Evolutionary conservation across 2,113 vertebrate species (phyloP).

Genomic region (Hippocampus zosterae): DNA sequence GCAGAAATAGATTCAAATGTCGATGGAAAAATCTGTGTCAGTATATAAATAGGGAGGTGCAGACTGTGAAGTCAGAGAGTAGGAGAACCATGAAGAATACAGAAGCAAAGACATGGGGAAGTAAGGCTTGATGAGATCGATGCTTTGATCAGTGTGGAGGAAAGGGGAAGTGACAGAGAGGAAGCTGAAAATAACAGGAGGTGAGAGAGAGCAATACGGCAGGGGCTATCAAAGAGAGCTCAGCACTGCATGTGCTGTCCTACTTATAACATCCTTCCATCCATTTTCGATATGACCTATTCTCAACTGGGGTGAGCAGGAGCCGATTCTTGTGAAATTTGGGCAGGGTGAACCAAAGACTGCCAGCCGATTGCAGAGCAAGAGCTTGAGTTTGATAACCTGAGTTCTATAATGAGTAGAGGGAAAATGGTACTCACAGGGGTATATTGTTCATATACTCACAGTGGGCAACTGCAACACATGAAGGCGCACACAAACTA

Average conservation of each 20-base stretch:
- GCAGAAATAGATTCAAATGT: neutral
- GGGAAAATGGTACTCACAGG: constrained; percentile 31
- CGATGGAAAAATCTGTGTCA: neutral
- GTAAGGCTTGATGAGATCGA: constrained; percentile 4
- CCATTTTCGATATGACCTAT: no score
- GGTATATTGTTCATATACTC: constrained; percentile 34
- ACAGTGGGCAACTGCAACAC: neutral
- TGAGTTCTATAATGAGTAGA: constrained; percentile 32
- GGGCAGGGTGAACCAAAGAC: no score
- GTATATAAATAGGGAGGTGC: neutral
- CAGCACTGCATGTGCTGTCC: constrained; percentile 33
- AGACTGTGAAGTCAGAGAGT: neutral
- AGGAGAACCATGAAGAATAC: neutral
- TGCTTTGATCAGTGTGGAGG: neutral
- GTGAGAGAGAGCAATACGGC: constrained; percentile 1
- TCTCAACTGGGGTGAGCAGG: no score
- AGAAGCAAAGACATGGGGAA: neutral
- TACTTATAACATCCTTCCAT: no score
- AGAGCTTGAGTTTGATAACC: neutral
- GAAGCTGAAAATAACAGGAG: constrained; percentile 4
- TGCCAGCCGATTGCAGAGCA: no score
- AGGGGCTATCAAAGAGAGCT: constrained; percentile 45
- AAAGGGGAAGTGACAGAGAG: neutral
- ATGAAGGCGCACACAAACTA: neutral
- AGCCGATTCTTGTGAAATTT: no score